Percentiles rank a stretch among this genome's conserved stretches.
Conservation (phyloP, 2,797 vertebrate genomes). For the Acanthiza pusilla region DNA sequence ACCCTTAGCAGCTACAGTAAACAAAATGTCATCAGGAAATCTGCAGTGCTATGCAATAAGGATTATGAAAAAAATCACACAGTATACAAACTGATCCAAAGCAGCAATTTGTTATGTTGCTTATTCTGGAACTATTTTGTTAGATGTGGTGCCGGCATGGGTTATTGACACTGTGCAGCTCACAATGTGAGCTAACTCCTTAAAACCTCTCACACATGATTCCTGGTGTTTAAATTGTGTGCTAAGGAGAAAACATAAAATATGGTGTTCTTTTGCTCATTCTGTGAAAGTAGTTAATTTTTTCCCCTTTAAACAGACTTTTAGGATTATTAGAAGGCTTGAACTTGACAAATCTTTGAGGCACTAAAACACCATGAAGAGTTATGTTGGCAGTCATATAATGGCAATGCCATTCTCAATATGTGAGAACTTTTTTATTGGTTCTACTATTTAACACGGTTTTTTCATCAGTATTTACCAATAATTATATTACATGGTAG, state of each 20-base stretch:
- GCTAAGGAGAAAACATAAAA: not conserved
- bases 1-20: not conserved
- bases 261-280: not conserved
- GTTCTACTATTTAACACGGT: not conserved
- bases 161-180: not conserved
- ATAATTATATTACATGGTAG: not conserved
- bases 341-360: not conserved
- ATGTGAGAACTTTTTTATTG: not conserved
- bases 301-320: not conserved
- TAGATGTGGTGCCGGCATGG: not conserved
- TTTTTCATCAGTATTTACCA: not conserved
- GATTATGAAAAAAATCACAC: not conserved
- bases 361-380: not conserved
- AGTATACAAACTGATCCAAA: not conserved
- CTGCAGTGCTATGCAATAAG: not conserved
- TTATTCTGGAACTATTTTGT: not conserved
- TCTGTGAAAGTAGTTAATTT: not conserved
- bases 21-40: conserved; percentile 18
- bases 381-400: not conserved
- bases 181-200: not conserved
- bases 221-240: not conserved
- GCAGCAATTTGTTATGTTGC: not conserved
- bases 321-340: not conserved
- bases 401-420: not conserved
- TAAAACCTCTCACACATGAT: not conserved